Evolutionary conservation across 2,888 invertebrate species (phyloP), one percentile per base, ranked within the genome.

Genomic region (Druceiella hillmani): DNA sequence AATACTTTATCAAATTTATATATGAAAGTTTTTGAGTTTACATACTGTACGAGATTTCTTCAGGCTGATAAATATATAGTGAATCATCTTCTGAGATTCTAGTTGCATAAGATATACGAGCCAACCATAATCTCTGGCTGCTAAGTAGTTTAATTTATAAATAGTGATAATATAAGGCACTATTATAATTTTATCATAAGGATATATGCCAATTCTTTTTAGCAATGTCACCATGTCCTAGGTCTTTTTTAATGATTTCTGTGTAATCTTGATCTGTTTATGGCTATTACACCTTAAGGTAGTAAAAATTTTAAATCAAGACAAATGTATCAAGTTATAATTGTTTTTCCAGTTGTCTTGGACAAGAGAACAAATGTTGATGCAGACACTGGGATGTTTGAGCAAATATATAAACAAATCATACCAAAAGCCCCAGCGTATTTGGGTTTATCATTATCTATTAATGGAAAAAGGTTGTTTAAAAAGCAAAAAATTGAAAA

Each of bases 361-460:
- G 90, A 91, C 58, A 75, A 80, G 38, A 76, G 81, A 33, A 65
- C 68, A 37, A 81, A 85, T 56, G 74, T 79, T 13, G 83, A 79
- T 33, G 83, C 87, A 0, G 82, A 86, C 46, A 87, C 88, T 2
- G 91, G 90, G 11, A 75, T 79, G 43, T 91, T 90, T 53, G 88
- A 89, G 55, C 57, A 87, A 48, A 80, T 81, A 4, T 90, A 87
- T 58, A 81, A 78, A 40, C 91, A 91, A 61, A 65, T 76, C 33
- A 73, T 85, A 46, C 86, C 88, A 0, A 81, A 81, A 51, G 81
- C 83, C 0, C 88, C 87, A 7, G 87, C 88, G 1, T 89, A 88
- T 57, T 74, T 88, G 45, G 88, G 88, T 0, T 71, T 82, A 48
- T 81, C 80, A 11, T 57, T 86, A 20, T 77, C 82, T 6, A 72